phyloP scores from a whole-genome alignment of 2,113 vertebrate species.

The Pomatorhinus ruficollis region DNA sequence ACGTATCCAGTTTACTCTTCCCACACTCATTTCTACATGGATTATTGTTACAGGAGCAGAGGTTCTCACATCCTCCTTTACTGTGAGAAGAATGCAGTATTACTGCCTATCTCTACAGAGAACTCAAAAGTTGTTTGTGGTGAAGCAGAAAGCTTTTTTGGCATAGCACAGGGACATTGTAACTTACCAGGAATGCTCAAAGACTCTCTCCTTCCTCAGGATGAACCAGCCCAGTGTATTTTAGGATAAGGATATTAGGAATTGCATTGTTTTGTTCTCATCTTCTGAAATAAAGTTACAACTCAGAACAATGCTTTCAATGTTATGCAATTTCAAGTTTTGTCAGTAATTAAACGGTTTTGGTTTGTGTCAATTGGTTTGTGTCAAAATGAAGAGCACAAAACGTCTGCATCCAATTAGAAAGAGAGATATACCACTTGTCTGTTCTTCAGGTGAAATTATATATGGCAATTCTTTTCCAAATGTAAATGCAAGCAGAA shows the following conservation, averaged over 20 bases:
- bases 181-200: neutral
- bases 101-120: neutral
- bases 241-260: neutral
- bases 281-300: neutral
- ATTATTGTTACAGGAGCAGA: neutral
- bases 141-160: neutral
- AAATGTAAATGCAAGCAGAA: neutral
- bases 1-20: rapidly evolving
- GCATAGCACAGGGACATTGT: neutral
- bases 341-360: neutral
- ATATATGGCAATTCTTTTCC: neutral
- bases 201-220: neutral
- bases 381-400: neutral
- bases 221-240: neutral
- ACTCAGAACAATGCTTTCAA: neutral
- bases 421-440: neutral
- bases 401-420: neutral
- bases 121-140: neutral
- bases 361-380: neutral
- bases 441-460: neutral
- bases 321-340: neutral
- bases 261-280: neutral
- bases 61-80: neutral
- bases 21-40: neutral
- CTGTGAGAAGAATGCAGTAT: neutral